These are phyloP conservation scores for Cecidostiba fungosa DNA, from an alignment of 2,888 invertebrate species.

Conservation along the genomic window DNA sequence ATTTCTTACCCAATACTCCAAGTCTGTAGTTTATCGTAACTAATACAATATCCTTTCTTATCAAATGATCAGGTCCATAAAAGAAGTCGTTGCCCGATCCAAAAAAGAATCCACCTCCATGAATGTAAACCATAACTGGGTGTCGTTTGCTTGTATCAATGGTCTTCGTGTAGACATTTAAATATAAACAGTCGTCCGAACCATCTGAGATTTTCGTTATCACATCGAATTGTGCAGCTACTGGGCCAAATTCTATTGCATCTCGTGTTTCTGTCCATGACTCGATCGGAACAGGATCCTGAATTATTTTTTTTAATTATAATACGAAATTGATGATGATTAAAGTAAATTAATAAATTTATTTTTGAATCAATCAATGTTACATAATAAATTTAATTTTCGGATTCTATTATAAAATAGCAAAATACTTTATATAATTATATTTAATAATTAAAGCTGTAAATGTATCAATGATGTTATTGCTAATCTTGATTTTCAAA, in stretches of 20 bases:
- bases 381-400: too few species aligned
- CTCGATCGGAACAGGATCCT: conserved; percentile 71
- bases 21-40: conserved; percentile 74
- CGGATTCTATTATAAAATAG: too few species aligned
- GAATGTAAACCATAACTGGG: conserved; percentile 72
- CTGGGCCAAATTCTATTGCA: conserved; percentile 67
- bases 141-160: conserved; percentile 24
- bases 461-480: too few species aligned
- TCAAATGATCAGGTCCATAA: conserved; percentile 70
- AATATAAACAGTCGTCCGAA: conserved; percentile 72
- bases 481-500: too few species aligned
- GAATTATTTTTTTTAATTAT: conserved; percentile 22
- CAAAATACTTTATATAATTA: too few species aligned
- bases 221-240: too few species aligned
- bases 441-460: too few species aligned
- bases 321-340: too few species aligned
- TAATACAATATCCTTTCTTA: conserved; percentile 69
- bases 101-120: conserved; percentile 69
- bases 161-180: conserved; percentile 70
- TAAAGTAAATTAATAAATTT: too few species aligned
- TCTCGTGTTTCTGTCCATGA: conserved; percentile 70
- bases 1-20: conserved; percentile 57
- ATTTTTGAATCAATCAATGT: too few species aligned
- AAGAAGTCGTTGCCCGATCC: conserved; percentile 67
- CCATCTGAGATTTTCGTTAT: conserved; percentile 62